Percentiles rank a stretch among this genome's conserved stretches.
Evolutionary conservation across 2,888 invertebrate genomes (phyloP).

Genomic region (Hirtodrosophila alboralis): DNA sequence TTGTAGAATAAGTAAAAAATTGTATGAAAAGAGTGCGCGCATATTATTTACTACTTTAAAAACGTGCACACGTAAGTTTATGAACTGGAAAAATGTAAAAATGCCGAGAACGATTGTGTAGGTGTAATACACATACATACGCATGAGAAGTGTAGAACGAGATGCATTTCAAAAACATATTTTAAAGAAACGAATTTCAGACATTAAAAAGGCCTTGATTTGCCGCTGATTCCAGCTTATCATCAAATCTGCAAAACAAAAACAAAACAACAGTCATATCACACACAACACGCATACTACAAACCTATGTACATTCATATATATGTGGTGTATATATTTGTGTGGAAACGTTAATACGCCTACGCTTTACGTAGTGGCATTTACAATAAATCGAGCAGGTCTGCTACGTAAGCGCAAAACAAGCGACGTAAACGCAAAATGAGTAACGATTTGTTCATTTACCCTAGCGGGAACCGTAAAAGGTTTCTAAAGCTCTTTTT

Average conservation of each 20-base stretch:
- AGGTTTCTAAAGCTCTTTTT: too few species aligned
- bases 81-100: constrained; percentile 7
- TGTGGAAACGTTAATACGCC: constrained; percentile 53
- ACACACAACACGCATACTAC: constrained; percentile 32
- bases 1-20: constrained; percentile 19
- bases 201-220: constrained; percentile 31
- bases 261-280: constrained; percentile 52
- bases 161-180: constrained; percentile 33
- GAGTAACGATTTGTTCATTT: constrained; percentile 4
- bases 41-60: background rate
- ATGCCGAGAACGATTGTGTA: constrained; percentile 48
- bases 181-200: constrained; percentile 3
- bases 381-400: constrained; percentile 39
- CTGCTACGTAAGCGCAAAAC: constrained; percentile 27
- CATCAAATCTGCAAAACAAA: constrained; percentile 56
- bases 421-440: constrained; percentile 26
- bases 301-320: constrained; percentile 27
- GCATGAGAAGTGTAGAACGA: constrained; percentile 9
- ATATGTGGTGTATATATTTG: constrained; percentile 22
- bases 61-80: constrained; percentile 32
- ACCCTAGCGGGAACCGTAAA: constrained; percentile 12
- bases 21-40: constrained; percentile 6
- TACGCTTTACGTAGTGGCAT: constrained; percentile 43
- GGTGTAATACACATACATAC: constrained; percentile 44
- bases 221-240: constrained; percentile 40